Evolutionary conservation across 2,888 invertebrate genomes (phyloP), one percentile per base, ranked within the genome.

Genomic region (Lordiphosa fenestrarum): DNA sequence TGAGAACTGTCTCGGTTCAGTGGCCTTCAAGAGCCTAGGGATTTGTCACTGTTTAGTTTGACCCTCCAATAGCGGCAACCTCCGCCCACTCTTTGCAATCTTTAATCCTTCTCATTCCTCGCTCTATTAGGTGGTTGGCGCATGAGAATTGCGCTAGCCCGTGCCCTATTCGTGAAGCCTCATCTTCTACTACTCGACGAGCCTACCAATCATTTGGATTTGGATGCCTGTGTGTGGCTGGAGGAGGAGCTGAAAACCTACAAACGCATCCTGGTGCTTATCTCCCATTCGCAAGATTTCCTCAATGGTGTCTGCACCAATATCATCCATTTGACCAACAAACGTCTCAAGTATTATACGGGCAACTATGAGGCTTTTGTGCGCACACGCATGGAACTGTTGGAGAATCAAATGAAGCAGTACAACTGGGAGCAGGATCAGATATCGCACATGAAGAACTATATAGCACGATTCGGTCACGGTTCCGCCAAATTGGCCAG

Each of bases 341-440:
- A 95, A 78, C 94, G 95, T 66, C 92, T 99, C 40, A 97, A 98
- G 88, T 97, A 97, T 90, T 99, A 96, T 90, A 96, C 97, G 21
- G 98, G 94, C 69, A 99, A 99, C 91, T 99, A 99, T 89, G 99
- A 99, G 89, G 95, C 96, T 1, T 99, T 99, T 88, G 93, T 97
- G 6, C 94, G 96, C 73, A 99, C 99, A 0, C 92, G 98, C 66
- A 92, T 95, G 92, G 99, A 99, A 88, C 91, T 98, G 78, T 91
- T 98, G 66, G 99, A 99, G 90, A 99, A 99, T 90, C 99, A 99
- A 91, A 96, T 95, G 93, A 99, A 99, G 89, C 97, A 97, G 87
- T 99, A 98, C 90, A 97, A 98, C 86, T 99, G 99, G 99, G 99
- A 99, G 90, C 99, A 99, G 89, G 98, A 98, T 90, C 99, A 99